These are phyloP conservation scores for Amblyornis subalaris DNA, from an alignment of 2,113 vertebrate species.

Conservation along the genomic window DNA sequence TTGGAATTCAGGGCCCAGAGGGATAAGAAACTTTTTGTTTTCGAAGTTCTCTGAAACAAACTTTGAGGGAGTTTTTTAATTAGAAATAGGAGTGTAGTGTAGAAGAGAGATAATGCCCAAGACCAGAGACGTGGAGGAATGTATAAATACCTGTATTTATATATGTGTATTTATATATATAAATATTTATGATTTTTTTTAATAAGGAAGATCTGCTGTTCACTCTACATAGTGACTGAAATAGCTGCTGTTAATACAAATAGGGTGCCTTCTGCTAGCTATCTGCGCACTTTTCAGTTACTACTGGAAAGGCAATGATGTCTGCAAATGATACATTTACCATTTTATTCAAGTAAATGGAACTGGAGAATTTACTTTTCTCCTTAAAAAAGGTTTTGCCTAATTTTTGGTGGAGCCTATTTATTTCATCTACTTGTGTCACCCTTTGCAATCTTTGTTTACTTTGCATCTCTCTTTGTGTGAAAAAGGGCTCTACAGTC, in stretches of 20 bases:
- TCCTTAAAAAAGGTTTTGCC: neutral
- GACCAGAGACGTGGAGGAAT: neutral
- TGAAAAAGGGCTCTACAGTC: neutral
- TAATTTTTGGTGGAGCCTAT: neutral
- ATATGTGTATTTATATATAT: neutral
- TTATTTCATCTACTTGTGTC: neutral
- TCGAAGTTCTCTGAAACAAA: neutral
- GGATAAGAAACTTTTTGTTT: neutral
- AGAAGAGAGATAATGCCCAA: neutral
- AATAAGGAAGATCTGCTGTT: slow-evolving; percentile 23
- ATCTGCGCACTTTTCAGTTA: neutral
- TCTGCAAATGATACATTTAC: neutral
- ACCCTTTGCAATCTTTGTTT: neutral
- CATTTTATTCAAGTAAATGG: neutral
- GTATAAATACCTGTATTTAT: neutral
- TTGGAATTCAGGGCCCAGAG: neutral
- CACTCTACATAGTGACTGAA: neutral
- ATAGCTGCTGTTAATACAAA: neutral
- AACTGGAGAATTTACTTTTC: neutral
- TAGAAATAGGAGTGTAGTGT: neutral
- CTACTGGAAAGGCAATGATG: neutral
- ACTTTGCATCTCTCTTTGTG: neutral
- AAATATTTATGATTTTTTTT: neutral
- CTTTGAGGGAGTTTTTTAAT: neutral
- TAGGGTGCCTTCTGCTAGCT: neutral